Base-by-base conservation (phyloP, 2,113 vertebrate genomes). In the Phylloscopus whistleri region DNA sequence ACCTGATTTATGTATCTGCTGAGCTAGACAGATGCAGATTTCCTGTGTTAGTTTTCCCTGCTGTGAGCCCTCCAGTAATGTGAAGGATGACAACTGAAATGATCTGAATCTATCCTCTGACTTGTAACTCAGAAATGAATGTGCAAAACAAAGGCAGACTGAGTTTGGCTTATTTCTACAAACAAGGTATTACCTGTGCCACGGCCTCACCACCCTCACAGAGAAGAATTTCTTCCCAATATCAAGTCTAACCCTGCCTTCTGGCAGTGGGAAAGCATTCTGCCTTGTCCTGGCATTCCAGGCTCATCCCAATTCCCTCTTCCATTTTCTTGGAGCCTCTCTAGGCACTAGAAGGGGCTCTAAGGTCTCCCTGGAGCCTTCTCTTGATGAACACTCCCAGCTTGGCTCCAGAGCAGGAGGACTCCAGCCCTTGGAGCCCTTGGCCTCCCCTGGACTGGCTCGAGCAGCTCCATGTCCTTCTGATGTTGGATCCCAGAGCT, bases 251-350 rank as follows among this genome's bases (percentile, higher is more conserved):
- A 1, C 13, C 37, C 28, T 60, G 39, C 5, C 11, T 28, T 75
- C 46, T 82, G 46, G 19, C 39, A 74, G 11, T 30, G 7, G 16
- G 52, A 46, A 59, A 10, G 23, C 39, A n/a, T 60, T 74, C 13
- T 6, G 6, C 44, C 27, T 13, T 18, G 9, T 11, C 28, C 46
- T n/a, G 53, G 2, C 28, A 2, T n/a, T 41, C n/a, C 62, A 81
- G 6, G 0, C 11, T 15, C 53, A 19, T 67, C 20, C 24, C 3
- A 1, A 13, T 2, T 59, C 46, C 60, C 28, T n/a, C 53, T 67
- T 7, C 39, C 46, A n/a, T 1, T 68, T 17, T 82, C 77, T 2
- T 41, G 20, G 46, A 60, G 53, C 39, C 33, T 3, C 39, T 75
- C 51, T 4, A 81, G 33, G 37, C 76, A 2, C 68, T 44, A 19